These are phyloP conservation scores for Oxyteleia sp. DNA, from an alignment of 2,888 invertebrate genomes.

Conservation along the genomic window DNA sequence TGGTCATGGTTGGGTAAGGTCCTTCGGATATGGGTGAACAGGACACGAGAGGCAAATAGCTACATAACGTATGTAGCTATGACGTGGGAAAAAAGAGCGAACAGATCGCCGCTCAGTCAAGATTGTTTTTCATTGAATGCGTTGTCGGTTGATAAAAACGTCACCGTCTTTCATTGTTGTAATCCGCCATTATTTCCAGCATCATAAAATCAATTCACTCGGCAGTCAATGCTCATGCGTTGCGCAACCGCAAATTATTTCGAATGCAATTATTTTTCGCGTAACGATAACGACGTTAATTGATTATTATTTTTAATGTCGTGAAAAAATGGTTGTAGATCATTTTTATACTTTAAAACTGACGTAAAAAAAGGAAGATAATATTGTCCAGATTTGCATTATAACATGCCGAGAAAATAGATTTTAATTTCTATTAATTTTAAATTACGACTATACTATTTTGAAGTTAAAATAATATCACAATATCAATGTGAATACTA, in stretches of 20 bases:
- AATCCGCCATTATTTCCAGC: constrained; percentile 68
- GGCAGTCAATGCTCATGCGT: constrained; percentile 34
- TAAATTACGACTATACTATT: too few species aligned
- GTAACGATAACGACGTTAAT: constrained; percentile 17
- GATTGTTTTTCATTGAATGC: constrained; percentile 72
- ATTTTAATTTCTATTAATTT: too few species aligned
- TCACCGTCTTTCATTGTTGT: constrained; percentile 65
- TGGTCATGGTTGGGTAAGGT: constrained; percentile 85
- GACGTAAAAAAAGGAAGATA: too few species aligned
- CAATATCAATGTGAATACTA: too few species aligned
- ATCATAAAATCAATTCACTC: constrained; percentile 64
- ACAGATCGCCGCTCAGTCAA: constrained; percentile 64
- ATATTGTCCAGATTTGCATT: too few species aligned
- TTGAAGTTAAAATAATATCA: too few species aligned
- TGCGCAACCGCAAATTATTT: constrained; percentile 42
- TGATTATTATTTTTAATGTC: background rate
- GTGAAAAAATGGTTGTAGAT: too few species aligned
- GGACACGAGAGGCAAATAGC: constrained; percentile 84
- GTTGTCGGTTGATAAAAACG: constrained; percentile 70
- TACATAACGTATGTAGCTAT: constrained; percentile 74
- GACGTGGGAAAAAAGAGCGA: constrained; percentile 81
- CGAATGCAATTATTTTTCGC: constrained; percentile 26
- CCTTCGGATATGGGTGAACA: constrained; percentile 87
- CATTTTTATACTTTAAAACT: too few species aligned
- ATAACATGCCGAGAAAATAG: too few species aligned